phyloP scores from a whole-genome alignment of 2,113 vertebrate species.

The Vulpes lagopus region DNA sequence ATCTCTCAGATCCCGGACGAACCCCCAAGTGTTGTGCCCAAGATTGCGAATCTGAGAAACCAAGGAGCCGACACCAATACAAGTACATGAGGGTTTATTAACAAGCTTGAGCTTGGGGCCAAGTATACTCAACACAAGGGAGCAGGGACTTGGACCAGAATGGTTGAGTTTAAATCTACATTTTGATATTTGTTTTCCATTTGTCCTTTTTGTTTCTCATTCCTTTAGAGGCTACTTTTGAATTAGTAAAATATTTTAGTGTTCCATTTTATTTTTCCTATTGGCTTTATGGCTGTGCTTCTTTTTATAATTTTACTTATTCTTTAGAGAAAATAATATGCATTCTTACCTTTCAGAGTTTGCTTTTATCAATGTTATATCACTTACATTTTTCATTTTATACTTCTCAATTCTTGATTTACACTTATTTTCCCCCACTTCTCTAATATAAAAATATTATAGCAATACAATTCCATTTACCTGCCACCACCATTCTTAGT shows the following conservation, averaged over 20 bases:
- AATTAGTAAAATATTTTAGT: not conserved
- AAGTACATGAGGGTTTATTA: no score
- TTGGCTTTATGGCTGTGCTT: not conserved
- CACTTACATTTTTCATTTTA: not conserved
- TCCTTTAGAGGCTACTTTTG: not conserved
- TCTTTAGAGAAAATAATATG: not conserved
- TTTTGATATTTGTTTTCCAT: not conserved
- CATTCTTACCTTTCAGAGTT: not conserved
- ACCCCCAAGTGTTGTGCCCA: no score
- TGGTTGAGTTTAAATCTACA: not conserved
- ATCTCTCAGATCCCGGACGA: no score
- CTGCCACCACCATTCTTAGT: no score
- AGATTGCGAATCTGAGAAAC: no score
- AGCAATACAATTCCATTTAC: not conserved
- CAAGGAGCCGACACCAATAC: no score
- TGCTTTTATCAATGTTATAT: not conserved
- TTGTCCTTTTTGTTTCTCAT: not conserved
- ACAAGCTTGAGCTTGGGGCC: no score
- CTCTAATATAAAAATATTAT: not conserved
- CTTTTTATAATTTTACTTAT: not conserved
- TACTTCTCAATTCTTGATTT: not conserved
- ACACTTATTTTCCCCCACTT: not conserved
- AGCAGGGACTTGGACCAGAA: no score
- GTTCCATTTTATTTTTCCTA: not conserved
- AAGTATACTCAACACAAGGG: no score